Conservation (phyloP, 2,113 vertebrate species). For the Ictidomys tridecemlineatus region DNA sequence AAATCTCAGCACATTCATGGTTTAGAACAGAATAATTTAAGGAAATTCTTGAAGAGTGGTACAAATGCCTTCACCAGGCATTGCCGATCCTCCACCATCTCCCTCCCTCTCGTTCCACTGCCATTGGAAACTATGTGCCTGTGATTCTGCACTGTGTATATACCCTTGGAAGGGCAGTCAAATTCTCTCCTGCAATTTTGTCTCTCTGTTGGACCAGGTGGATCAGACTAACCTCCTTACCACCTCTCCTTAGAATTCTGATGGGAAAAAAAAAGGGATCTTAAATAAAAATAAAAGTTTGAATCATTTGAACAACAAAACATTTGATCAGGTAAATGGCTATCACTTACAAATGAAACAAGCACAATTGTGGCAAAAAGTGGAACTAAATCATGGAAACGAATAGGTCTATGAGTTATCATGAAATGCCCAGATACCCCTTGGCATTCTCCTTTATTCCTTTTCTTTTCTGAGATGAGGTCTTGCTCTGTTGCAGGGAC, state of each 20-base stretch:
- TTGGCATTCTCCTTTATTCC: too few species aligned
- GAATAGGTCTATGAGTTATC: not conserved
- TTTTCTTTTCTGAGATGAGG: not conserved
- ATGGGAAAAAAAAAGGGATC: not conserved
- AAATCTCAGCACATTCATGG: not conserved
- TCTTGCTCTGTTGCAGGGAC: not conserved
- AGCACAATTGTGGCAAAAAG: not conserved
- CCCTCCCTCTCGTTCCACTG: not conserved
- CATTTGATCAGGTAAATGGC: not conserved
- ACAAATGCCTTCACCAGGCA: not conserved
- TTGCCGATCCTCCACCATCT: not conserved
- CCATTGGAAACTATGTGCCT: not conserved
- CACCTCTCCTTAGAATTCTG: not conserved
- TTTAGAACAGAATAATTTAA: not conserved
- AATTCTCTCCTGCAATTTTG: too few species aligned
- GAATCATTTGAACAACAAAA: not conserved
- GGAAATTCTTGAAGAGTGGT: not conserved
- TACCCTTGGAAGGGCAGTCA: not conserved
- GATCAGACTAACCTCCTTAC: not conserved
- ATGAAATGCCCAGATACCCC: not conserved
- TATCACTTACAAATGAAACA: not conserved
- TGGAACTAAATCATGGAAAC: not conserved
- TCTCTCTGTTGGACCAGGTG: not conserved
- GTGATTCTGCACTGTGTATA: not conserved
- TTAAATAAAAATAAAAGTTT: conserved; percentile 1